phyloP scores from a whole-genome alignment of 2,113 vertebrate genomes.

The Burhinus bistriatus region DNA sequence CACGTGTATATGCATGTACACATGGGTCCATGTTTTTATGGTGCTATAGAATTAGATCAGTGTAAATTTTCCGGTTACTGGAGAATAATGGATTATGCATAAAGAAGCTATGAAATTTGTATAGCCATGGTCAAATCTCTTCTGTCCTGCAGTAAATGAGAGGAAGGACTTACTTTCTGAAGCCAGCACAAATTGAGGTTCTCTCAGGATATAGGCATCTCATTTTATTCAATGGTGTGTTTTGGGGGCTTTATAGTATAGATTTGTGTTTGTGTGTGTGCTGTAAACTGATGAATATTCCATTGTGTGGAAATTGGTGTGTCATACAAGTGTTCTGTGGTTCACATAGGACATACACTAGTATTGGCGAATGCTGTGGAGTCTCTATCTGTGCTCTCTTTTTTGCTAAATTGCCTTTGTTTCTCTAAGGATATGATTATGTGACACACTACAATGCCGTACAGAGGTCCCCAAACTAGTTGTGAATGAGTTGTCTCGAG shows the following conservation, averaged over 20 bases:
- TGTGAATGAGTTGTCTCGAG: not conserved
- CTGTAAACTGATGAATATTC: not conserved
- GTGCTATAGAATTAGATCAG: not conserved
- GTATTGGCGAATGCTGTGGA: too few relatives aligned
- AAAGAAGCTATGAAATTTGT: not conserved
- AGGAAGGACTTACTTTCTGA: not conserved
- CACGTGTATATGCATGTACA: too few relatives aligned
- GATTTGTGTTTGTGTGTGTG: not conserved
- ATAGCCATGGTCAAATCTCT: not conserved
- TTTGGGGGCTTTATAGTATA: not conserved
- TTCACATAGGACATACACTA: not conserved
- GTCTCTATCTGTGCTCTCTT: too few relatives aligned
- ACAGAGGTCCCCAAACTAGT: not conserved
- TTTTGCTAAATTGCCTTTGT: not conserved
- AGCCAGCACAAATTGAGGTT: not conserved
- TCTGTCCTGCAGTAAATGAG: not conserved
- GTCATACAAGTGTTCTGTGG: rapidly evolving
- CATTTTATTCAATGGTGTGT: not conserved
- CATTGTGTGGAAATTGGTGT: rapidly evolving
- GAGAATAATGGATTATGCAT: not conserved
- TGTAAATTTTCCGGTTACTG: not conserved
- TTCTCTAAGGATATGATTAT: not conserved
- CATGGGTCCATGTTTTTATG: not conserved
- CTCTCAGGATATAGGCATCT: not conserved
- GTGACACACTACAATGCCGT: not conserved